Base-by-base conservation (phyloP, 2,797 vertebrate species). In the Chloroceryle inda region DNA sequence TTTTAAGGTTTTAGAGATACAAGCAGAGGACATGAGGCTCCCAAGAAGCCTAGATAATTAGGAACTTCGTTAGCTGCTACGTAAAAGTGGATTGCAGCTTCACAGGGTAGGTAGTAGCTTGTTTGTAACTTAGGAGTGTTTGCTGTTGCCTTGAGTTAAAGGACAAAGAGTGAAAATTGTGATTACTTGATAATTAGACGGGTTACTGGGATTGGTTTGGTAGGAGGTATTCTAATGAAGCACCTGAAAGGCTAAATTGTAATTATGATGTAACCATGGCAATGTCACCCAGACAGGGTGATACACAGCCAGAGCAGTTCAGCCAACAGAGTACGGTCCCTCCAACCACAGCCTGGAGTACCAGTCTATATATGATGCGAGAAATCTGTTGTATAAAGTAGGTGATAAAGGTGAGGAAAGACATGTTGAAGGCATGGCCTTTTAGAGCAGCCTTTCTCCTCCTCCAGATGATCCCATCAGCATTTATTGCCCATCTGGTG, bases 31-130 rank as follows among this genome's bases (percentile, higher is more conserved):
- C 83, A 45, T 2, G 5, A 83, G 85, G 82, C 85, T 91, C 71
- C 31, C 6, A 45, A 93, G 89, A 40, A 93, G 93, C 24, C 76
- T 37, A 14, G 69, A 13, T 88, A 50, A 94, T 94, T 84, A 92
- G 33, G 77, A 11, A 67, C 35, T 77, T 94, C 1, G 4, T 93
- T 94, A 66, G 45, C 68, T 76, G 63, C 72, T 40, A 3, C 12
- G 22, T 3, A 47, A 23, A 14, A 22, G 12, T 12, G 58, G 52
- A 29, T 17, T 53, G 91, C 50, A 6, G 84, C 9, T 72, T 61
- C 53, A 3, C 53, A 18, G 26, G 1, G 9, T 16, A 3, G 4
- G 45, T 4, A 26, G 42, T 9, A 45, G 22, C 52, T 79, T 75
- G 40, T 47, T 79, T 55, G 47, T 44, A 88, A 27, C 63, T n/a